Base-by-base conservation (phyloP, 2,888 invertebrate genomes). In the Dryococelus australis region DNA sequence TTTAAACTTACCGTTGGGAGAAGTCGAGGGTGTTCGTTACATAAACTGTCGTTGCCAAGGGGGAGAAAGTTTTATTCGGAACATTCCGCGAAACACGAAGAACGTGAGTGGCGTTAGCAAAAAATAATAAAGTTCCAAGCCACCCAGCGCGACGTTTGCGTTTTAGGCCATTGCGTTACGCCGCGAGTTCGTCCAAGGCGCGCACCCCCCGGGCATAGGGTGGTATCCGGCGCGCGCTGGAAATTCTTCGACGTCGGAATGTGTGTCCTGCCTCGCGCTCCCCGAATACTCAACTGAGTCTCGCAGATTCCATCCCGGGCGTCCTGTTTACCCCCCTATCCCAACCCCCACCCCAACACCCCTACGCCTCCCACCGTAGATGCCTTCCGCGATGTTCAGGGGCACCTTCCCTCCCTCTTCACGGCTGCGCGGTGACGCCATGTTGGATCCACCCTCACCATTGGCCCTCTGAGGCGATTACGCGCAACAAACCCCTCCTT, bases 221-320 rank as follows among this genome's bases (percentile, higher is more conserved):
- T n/a, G n/a, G n/a, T n/a, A n/a, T n/a, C n/a, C n/a, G n/a, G n/a
- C n/a, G 12, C 47, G 65, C 10, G 65, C 10, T 13, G 16, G 24
- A 24, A 65, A 65, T 65, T 65, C 65, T 16, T 65, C 65, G 65
- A 65, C 24, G 20, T 13, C 65, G 65, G 65, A 65, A 65, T 65
- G 65, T 65, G 20, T 16, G 65, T 20, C 65, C 65, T 24, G 20
- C 16, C 65, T 13, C 65, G 65, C 20, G 65, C 65, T 65, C 20
- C 16, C 65, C 65, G 65, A 65, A 65, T 65, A 65, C 65, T 65
- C 65, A 16, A 65, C 65, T 24, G 65, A 65, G 8, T 65, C 65
- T 65, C 65, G 65, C 65, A 65, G 65, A 65, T 65, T 65, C 65
- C 65, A 65, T 65, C 65, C 65, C 20, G 65, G 65, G 65, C 65